These are phyloP conservation scores for Sebastiscus tertius DNA, from an alignment of 2,797 vertebrate species.

Conservation along the genomic window DNA sequence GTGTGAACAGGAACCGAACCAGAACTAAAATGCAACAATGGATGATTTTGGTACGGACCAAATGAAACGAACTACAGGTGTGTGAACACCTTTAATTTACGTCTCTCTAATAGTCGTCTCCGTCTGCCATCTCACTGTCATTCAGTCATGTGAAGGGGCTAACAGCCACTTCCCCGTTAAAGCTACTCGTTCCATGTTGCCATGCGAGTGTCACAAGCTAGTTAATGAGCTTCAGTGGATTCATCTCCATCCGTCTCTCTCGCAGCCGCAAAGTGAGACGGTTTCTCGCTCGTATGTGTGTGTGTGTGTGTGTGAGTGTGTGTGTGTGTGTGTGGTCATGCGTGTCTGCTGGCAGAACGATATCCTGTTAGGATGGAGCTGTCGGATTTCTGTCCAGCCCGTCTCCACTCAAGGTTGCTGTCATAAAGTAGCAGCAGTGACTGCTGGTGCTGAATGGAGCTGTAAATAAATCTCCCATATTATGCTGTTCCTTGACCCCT, in stretches of 20 bases:
- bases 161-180: constrained; percentile 28
- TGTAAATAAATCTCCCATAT: constrained; percentile 60
- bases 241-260: constrained; percentile 37
- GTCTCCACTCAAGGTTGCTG: constrained; percentile 57
- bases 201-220: constrained; percentile 30
- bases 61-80: neutral
- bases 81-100: neutral
- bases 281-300: constrained; percentile 3
- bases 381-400: constrained; percentile 50
- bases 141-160: constrained; percentile 45
- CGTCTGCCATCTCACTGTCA: constrained; percentile 55
- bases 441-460: constrained; percentile 35
- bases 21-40: neutral
- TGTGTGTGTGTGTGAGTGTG: constrained; percentile 4
- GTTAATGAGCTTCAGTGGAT: constrained; percentile 56
- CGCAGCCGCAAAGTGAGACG: constrained; percentile 26
- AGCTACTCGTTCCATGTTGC: constrained; percentile 31
- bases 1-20: neutral
- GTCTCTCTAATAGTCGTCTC: constrained; percentile 45
- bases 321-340: constrained; percentile 1
- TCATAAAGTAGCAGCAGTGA: constrained; percentile 51
- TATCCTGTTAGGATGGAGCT: constrained; percentile 51
- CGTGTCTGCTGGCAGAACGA: constrained; percentile 6
- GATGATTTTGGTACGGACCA: neutral
- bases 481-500: constrained; percentile 2